Percentiles rank a stretch among this genome's conserved stretches.
phyloP scores from a whole-genome alignment of 92 coral and sea anemone species.

The Actinernus sp. region DNA sequence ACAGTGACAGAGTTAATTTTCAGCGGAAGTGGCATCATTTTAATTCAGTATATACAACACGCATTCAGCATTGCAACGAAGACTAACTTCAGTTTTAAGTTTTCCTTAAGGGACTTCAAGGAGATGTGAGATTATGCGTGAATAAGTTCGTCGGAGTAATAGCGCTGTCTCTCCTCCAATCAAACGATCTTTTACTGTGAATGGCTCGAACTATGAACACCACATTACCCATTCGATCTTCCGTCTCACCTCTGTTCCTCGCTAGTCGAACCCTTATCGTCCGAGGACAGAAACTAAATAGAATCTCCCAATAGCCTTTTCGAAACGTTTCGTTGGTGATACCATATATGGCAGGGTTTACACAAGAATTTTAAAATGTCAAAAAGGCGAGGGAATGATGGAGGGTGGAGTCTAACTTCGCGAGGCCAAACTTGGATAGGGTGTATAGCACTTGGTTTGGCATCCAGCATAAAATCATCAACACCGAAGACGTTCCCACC shows the following conservation, averaged over 20 bases:
- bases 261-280: constrained; percentile 10
- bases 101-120: not conserved
- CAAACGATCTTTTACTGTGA: constrained; percentile 30
- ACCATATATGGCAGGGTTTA: constrained; percentile 78
- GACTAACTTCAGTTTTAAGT: too few relatives aligned
- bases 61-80: too few relatives aligned
- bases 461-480: constrained; percentile 57
- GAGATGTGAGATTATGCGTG: not conserved
- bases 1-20: too few relatives aligned
- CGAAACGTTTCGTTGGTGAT: constrained; percentile 68
- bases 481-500: constrained; percentile 49
- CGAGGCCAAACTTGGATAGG: constrained; percentile 26
- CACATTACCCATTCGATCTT: constrained; percentile 26
- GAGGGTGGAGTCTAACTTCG: constrained; percentile 34
- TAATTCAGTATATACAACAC: too few relatives aligned
- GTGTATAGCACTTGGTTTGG: constrained; percentile 55
- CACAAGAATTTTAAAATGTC: constrained; percentile 51
- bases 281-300: constrained; percentile 34
- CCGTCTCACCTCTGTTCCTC: constrained; percentile 14
- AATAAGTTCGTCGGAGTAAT: not conserved
- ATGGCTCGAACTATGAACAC: constrained; percentile 28
- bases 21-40: too few relatives aligned
- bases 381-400: constrained; percentile 53
- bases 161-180: constrained; percentile 29
- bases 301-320: constrained; percentile 59